Evolutionary conservation across 2,888 invertebrate species (phyloP).

Genomic region (Drosophila tanythrix): DNA sequence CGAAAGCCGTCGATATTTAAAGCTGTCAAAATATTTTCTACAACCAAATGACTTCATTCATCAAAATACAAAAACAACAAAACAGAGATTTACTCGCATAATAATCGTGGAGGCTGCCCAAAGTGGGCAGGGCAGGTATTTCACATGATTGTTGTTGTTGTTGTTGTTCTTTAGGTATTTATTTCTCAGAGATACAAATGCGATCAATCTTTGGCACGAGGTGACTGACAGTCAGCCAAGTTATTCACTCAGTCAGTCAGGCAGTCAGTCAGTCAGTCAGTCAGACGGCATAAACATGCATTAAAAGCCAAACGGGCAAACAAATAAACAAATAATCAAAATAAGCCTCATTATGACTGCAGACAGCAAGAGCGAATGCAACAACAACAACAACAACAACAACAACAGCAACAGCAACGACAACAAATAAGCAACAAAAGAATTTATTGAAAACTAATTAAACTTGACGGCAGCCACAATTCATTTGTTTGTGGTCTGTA

Average conservation of each 20-base stretch:
- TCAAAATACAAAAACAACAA: slow-evolving; percentile 28
- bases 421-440: slow-evolving; percentile 30
- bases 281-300: slow-evolving; percentile 66
- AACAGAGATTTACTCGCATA: slow-evolving; percentile 10
- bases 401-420: slow-evolving; percentile 20
- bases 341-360: slow-evolving; percentile 76
- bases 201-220: slow-evolving; percentile 62
- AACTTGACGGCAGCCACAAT: slow-evolving; percentile 73
- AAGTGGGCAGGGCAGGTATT: slow-evolving; percentile 66
- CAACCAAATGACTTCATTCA: slow-evolving; percentile 82
- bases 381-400: slow-evolving; percentile 20
- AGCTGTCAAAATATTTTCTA: slow-evolving; percentile 82
- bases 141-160: slow-evolving; percentile 13
- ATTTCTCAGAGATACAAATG: slow-evolving; percentile 24
- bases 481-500: slow-evolving; percentile 58
- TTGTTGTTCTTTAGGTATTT: background rate
- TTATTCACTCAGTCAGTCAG: slow-evolving; percentile 33
- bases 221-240: slow-evolving; percentile 41
- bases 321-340: slow-evolving; percentile 75
- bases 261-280: slow-evolving; percentile 37
- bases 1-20: slow-evolving; percentile 69
- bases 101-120: slow-evolving; percentile 39
- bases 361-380: slow-evolving; percentile 37
- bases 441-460: slow-evolving; percentile 77
- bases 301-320: slow-evolving; percentile 54